Evolutionary conservation across 2,888 invertebrate genomes (phyloP).

Genomic region (Ophion obscuratus): DNA sequence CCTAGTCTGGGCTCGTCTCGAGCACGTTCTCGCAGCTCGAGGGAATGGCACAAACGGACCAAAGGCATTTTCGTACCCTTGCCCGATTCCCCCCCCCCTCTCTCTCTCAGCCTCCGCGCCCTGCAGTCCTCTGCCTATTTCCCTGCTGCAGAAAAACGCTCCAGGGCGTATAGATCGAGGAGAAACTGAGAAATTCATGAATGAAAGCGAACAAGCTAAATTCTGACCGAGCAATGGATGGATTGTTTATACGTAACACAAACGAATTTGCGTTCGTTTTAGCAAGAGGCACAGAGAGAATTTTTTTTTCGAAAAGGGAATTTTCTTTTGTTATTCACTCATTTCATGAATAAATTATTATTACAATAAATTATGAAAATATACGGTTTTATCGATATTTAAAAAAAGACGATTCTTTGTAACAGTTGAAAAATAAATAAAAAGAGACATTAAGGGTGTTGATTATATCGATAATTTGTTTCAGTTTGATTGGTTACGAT

Average conservation of each 20-base stretch:
- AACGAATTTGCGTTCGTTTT: too few species aligned
- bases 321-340: neutral
- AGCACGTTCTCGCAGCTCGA: conserved; percentile 28
- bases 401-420: neutral
- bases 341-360: neutral
- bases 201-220: conserved; percentile 1
- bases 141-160: neutral
- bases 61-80: conserved; percentile 36
- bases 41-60: conserved; percentile 36
- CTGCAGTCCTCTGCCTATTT: neutral
- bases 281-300: too few species aligned
- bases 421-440: neutral
- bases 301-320: neutral
- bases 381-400: too few species aligned
- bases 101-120: neutral
- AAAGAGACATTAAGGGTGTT: neutral
- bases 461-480: too few species aligned
- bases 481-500: too few species aligned
- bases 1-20: conserved; percentile 37
- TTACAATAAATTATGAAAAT: too few species aligned
- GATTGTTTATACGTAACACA: neutral
- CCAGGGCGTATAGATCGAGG: neutral
- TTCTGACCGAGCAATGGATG: neutral
- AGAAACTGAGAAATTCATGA: neutral
- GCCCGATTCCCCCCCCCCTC: neutral